Evolutionary conservation across 92 coral and sea anemone genomes (phyloP).

Genomic region (Parazoanthus swiftii): DNA sequence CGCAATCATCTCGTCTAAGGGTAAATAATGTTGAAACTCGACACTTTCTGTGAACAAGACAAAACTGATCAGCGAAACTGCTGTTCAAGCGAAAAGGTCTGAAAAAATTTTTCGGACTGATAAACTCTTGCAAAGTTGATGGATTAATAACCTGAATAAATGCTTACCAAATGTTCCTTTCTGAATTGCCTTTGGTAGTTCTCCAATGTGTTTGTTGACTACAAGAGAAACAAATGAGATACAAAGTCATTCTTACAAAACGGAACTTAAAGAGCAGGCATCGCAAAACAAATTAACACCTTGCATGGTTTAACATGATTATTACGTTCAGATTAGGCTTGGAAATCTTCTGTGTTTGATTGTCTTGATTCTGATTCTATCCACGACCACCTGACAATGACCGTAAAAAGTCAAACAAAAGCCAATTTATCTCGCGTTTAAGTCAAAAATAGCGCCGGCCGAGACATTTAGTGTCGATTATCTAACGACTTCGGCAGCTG

Average conservation of each 20-base stretch:
- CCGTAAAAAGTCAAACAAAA: background rate
- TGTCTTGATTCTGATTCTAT: too few relatives aligned
- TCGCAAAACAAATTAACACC: background rate
- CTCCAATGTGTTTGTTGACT: constrained; percentile 23
- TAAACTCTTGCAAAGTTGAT: background rate
- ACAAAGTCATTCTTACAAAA: background rate
- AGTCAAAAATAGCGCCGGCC: too few relatives aligned
- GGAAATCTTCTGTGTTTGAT: background rate
- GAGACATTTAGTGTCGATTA: too few relatives aligned
- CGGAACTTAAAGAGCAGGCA: background rate
- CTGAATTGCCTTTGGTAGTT: constrained; percentile 29
- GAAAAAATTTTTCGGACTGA: background rate
- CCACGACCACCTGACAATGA: background rate
- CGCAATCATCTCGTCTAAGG: constrained; percentile 4
- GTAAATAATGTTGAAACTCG: constrained; percentile 36
- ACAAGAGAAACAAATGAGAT: background rate
- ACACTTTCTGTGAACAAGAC: constrained; percentile 24
- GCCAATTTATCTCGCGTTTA: background rate
- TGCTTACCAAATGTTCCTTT: constrained; percentile 12
- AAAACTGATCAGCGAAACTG: background rate
- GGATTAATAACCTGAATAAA: background rate
- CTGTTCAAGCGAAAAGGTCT: too few relatives aligned
- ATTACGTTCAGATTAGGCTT: background rate
- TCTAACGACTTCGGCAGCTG: too few relatives aligned
- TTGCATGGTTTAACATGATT: background rate